phyloP scores from a whole-genome alignment of 2,797 vertebrate species.

The Enteromius radiatus region DNA sequence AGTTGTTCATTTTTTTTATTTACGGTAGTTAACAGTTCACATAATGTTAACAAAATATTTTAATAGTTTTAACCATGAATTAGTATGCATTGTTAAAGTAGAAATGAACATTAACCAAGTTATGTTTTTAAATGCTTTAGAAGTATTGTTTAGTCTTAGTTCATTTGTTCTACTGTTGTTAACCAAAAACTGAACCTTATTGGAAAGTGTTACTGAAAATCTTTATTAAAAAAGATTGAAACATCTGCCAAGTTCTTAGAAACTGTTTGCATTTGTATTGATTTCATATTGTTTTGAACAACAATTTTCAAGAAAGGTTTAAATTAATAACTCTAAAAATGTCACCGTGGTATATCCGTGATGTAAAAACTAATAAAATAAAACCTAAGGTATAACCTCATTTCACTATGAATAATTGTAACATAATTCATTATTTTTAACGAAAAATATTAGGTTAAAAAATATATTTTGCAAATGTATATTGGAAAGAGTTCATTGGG shows the following conservation, averaged over 20 bases:
- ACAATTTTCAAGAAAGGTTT: neutral
- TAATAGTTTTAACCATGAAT: too few relatives aligned
- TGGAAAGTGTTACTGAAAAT: too few relatives aligned
- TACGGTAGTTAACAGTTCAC: too few relatives aligned
- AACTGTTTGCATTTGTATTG: neutral
- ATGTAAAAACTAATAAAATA: neutral
- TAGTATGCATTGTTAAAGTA: too few relatives aligned
- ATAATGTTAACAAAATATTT: too few relatives aligned
- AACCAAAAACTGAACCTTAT: too few relatives aligned
- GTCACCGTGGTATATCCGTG: neutral
- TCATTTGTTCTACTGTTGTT: too few relatives aligned
- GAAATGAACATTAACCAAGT: too few relatives aligned
- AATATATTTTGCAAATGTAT: neutral
- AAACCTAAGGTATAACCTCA: neutral
- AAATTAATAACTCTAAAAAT: neutral
- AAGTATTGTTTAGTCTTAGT: too few relatives aligned
- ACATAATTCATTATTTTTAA: neutral
- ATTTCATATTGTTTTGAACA: neutral
- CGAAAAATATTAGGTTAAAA: neutral
- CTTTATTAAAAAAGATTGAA: neutral
- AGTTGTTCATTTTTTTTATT: too few relatives aligned
- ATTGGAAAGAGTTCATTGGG: too few relatives aligned
- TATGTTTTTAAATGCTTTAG: too few relatives aligned
- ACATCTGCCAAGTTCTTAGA: neutral
- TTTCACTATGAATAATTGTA: neutral